phyloP scores from a whole-genome alignment of 1,140 invertebrate species.

The Conus ventricosus region DNA sequence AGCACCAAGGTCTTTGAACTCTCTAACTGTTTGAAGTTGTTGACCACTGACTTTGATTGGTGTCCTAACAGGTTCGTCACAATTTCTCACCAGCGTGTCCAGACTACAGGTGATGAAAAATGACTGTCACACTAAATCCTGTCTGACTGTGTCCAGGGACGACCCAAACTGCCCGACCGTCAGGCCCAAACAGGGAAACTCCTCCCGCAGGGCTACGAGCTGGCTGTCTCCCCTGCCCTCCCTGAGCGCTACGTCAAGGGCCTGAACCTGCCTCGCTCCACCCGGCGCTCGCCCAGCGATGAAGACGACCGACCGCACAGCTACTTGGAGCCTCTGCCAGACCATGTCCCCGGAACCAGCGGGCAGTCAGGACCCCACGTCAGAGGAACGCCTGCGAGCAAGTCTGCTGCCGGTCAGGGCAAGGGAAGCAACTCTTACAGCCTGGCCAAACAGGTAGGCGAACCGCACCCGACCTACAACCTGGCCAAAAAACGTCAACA shows the following conservation, averaged over 20 bases:
- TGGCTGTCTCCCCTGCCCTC: not conserved
- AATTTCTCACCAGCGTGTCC: too few species aligned
- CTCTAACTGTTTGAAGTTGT: too few species aligned
- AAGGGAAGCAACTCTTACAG: not conserved
- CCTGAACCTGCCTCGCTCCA: not conserved
- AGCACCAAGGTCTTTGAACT: too few species aligned
- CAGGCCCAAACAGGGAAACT: not conserved
- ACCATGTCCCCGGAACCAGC: not conserved
- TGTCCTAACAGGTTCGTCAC: too few species aligned
- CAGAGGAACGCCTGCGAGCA: too few species aligned
- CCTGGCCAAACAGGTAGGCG: not conserved
- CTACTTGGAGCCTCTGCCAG: slow-evolving; percentile 25
- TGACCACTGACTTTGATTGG: too few species aligned
- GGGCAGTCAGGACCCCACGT: not conserved
- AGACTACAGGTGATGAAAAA: too few species aligned
- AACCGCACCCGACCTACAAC: not conserved
- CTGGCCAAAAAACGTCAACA: not conserved
- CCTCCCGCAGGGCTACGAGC: not conserved
- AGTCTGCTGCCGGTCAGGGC: not conserved
- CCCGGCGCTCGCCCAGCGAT: not conserved
- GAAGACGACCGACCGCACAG: not conserved
- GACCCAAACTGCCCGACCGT: not conserved
- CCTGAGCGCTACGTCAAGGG: not conserved
- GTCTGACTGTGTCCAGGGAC: too few species aligned
- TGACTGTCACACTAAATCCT: too few species aligned